Evolutionary conservation across 1,140 invertebrate genomes (phyloP).

Genomic region (Epicauta chinensis): DNA sequence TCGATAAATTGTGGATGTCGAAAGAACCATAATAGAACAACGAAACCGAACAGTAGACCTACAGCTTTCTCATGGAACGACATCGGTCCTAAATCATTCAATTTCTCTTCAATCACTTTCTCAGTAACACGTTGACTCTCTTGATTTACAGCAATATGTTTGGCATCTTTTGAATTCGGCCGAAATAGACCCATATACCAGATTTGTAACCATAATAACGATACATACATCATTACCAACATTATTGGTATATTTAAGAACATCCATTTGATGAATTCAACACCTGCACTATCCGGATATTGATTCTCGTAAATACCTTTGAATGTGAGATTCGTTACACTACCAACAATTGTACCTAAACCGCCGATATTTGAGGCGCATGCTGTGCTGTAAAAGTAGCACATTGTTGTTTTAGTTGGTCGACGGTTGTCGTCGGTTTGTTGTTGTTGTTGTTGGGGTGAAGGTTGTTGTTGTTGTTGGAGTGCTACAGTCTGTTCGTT

Average conservation of each 20-base stretch:
- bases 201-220: conserved; percentile 66
- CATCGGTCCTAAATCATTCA: conserved; percentile 69
- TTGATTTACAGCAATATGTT: conserved; percentile 32
- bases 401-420: conserved; percentile 60
- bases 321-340: conserved; percentile 81
- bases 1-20: conserved; percentile 74
- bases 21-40: conserved; percentile 84
- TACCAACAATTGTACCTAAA: conserved; percentile 80
- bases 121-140: conserved; percentile 54
- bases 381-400: conserved; percentile 69
- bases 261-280: conserved; percentile 73
- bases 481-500: too few relatives aligned
- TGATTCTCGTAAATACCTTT: conserved; percentile 46
- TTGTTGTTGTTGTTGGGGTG: too few relatives aligned
- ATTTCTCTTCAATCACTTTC: conserved; percentile 64
- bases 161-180: conserved; percentile 38
- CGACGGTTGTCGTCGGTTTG: conserved; percentile 18
- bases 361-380: conserved; percentile 80
- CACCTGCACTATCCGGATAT: conserved; percentile 46
- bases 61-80: conserved; percentile 75
- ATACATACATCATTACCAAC: conserved; percentile 63
- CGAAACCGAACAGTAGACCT: conserved; percentile 66
- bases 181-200: conserved; percentile 68
- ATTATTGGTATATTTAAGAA: conserved; percentile 59
- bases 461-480: conserved; percentile 7